Evolutionary conservation across 2,797 vertebrate genomes (phyloP).

Genomic region (Emydoidea blandingii): DNA sequence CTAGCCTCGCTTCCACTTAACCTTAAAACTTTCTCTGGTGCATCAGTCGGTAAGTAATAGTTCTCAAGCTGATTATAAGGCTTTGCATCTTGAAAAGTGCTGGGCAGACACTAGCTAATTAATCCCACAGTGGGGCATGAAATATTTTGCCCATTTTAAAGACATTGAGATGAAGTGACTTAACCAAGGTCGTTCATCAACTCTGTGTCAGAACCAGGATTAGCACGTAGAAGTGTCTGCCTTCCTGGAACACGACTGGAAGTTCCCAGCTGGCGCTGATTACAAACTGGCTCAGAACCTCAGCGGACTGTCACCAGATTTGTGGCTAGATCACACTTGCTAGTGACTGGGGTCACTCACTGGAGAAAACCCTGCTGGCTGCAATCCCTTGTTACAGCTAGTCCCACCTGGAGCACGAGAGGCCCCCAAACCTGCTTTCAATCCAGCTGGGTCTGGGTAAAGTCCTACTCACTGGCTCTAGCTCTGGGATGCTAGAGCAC

Average conservation of each 20-base stretch:
- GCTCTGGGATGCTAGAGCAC: neutral
- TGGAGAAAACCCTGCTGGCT: neutral
- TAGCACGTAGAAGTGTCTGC: neutral
- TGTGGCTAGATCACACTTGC: neutral
- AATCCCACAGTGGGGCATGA: neutral
- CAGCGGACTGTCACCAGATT: neutral
- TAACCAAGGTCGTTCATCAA: neutral
- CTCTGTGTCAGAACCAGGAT: neutral
- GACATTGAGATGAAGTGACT: neutral
- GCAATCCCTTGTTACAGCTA: neutral
- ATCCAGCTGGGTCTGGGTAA: neutral
- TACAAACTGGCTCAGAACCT: neutral
- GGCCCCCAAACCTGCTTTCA: neutral
- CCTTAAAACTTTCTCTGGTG: constrained; percentile 4
- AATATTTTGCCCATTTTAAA: neutral
- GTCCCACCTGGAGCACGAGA: neutral
- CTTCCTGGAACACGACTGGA: neutral
- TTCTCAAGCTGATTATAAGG: neutral
- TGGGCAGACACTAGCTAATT: neutral
- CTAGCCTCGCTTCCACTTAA: constrained; percentile 23
- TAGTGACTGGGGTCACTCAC: neutral
- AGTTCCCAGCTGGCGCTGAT: neutral
- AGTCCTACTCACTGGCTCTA: neutral
- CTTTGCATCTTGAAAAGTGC: neutral
- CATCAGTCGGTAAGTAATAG: fast-evolving